Conservation (phyloP, 2,797 vertebrate species). For the Fratercula arctica region DNA sequence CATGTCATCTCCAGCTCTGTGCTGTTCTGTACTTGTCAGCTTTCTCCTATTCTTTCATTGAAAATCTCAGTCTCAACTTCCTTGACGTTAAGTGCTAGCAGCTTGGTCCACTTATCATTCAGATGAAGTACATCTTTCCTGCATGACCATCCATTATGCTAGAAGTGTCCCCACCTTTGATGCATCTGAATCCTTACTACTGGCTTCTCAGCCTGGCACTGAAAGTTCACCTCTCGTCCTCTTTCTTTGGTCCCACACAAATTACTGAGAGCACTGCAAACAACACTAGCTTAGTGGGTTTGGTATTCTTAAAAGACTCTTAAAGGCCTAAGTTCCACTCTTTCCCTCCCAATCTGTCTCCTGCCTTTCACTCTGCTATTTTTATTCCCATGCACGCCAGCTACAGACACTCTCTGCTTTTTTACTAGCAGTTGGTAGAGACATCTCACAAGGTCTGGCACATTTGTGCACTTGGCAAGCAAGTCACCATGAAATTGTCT, state of each 20-base stretch:
- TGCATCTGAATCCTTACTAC: background rate
- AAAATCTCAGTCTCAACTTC: background rate
- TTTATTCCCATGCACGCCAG: background rate
- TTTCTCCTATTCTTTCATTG: background rate
- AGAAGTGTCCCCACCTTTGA: background rate
- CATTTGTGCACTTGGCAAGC: slow-evolving; percentile 1
- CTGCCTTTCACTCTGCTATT: background rate
- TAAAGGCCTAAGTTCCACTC: background rate
- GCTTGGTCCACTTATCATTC: background rate
- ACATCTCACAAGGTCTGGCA: background rate
- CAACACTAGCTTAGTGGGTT: background rate
- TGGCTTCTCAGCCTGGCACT: background rate
- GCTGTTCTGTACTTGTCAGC: background rate
- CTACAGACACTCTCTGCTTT: background rate
- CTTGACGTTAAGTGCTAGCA: background rate
- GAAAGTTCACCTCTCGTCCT: background rate
- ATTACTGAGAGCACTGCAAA: background rate
- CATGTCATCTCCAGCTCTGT: background rate
- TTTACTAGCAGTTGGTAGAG: background rate
- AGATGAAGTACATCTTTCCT: background rate
- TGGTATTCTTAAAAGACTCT: background rate
- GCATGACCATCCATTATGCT: background rate
- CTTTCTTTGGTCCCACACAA: background rate
- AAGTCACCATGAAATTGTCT: background rate
- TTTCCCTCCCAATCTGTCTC: background rate